Conservation (phyloP, 2,797 vertebrate genomes). For the Anisognathus igniventris region DNA sequence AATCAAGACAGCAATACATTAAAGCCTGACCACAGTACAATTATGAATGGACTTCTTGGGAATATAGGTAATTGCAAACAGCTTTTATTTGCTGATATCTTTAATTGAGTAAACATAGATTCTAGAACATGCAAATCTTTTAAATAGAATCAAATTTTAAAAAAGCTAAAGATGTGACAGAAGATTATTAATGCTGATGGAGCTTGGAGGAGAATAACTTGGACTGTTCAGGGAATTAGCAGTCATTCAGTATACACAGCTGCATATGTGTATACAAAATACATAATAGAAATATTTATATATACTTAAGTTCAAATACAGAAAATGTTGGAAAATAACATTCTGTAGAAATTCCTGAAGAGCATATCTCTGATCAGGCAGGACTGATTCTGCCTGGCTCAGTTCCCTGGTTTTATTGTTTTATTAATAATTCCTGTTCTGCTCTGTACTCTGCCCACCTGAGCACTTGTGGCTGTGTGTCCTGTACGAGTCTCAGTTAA, state of each 20-base stretch:
- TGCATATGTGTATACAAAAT: not conserved
- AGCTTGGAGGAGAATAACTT: not conserved
- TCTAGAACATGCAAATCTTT: not conserved
- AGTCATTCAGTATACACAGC: not conserved
- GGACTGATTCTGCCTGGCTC: not conserved
- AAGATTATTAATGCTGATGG: not conserved
- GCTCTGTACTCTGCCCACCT: not conserved
- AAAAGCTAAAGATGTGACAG: not conserved
- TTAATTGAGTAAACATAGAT: not conserved
- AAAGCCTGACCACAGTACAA: slow-evolving; percentile 88
- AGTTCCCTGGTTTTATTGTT: not conserved
- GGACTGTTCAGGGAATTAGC: not conserved
- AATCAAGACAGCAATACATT: slow-evolving; percentile 88
- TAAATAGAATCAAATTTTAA: not conserved
- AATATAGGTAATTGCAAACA: slow-evolving; percentile 88
- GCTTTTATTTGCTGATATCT: not conserved
- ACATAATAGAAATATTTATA: not conserved
- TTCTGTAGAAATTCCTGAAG: not conserved
- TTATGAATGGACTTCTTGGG: slow-evolving; percentile 86
- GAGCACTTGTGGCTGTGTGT: fast-evolving
- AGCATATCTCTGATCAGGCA: not conserved
- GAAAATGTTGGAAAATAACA: not conserved
- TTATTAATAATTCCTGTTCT: not conserved
- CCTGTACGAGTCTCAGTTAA: not conserved
- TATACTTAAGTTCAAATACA: not conserved